These are phyloP conservation scores for Leptopilina clavipes DNA, from an alignment of 1,140 invertebrate species.

Conservation along the genomic window DNA sequence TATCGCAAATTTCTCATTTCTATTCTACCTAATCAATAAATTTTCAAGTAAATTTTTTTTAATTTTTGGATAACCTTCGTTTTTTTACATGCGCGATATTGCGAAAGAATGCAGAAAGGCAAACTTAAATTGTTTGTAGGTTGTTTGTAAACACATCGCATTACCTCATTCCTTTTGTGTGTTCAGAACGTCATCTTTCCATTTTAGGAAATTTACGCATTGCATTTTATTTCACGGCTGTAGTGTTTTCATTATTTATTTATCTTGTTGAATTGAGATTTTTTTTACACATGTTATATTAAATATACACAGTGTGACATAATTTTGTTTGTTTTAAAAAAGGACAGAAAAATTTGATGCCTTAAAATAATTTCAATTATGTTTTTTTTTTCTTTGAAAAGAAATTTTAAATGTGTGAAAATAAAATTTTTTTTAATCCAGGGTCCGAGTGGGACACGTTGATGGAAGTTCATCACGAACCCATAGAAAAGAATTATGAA, in stretches of 20 bases:
- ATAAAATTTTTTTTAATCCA: slow-evolving; percentile 45
- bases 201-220: slow-evolving; percentile 27
- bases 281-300: not conserved
- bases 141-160: slow-evolving; percentile 30
- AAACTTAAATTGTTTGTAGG: slow-evolving; percentile 2
- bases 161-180: slow-evolving; percentile 33
- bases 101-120: not conserved
- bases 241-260: not conserved
- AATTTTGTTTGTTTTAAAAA: not conserved
- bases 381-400: not conserved
- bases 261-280: slow-evolving; percentile 24
- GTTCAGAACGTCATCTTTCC: slow-evolving; percentile 10
- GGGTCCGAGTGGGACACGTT: slow-evolving; percentile 70
- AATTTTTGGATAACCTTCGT: not conserved
- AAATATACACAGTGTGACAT: not conserved
- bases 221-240: slow-evolving; percentile 21
- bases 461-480: slow-evolving; percentile 77
- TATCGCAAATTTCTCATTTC: no score
- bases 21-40: no score
- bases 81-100: not conserved
- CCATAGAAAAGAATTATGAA: slow-evolving; percentile 78
- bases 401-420: no score
- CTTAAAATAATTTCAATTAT: not conserved
- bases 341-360: not conserved
- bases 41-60: not conserved